Conservation (phyloP, 2,888 invertebrate genomes). For the Macrophya alboannulata region DNA sequence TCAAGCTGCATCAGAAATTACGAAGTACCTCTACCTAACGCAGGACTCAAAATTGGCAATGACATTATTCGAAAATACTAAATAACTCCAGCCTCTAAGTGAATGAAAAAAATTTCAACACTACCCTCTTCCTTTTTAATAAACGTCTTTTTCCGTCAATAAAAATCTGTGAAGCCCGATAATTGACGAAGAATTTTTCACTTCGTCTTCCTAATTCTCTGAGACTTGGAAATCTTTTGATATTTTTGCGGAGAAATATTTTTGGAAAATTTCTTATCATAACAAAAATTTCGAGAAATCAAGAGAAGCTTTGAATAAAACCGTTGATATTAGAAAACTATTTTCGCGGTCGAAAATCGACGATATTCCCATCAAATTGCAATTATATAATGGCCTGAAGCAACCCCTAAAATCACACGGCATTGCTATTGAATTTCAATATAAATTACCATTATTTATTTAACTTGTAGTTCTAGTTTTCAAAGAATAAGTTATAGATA, state of each 20-base stretch:
- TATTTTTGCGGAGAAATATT: too few species aligned
- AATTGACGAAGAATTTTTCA: too few species aligned
- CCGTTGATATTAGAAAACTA: too few species aligned
- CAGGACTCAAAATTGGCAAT: background rate
- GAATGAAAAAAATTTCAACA: background rate
- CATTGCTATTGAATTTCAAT: background rate
- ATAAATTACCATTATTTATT: background rate
- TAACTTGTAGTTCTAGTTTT: background rate
- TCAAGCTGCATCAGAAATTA: background rate
- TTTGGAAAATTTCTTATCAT: too few species aligned
- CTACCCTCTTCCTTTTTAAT: background rate
- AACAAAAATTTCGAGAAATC: too few species aligned
- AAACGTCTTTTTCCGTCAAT: background rate
- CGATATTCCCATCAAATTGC: background rate
- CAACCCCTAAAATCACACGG: background rate
- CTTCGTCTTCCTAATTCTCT: too few species aligned
- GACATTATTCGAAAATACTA: background rate
- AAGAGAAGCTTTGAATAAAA: too few species aligned
- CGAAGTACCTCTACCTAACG: background rate
- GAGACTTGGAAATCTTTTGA: too few species aligned
- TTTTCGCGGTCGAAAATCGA: background rate
- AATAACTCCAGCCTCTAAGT: background rate
- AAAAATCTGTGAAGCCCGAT: background rate
- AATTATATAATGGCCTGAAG: background rate
- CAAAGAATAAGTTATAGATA: too few species aligned